phyloP scores from a whole-genome alignment of 2,113 vertebrate genomes.

The Calonectris borealis region DNA sequence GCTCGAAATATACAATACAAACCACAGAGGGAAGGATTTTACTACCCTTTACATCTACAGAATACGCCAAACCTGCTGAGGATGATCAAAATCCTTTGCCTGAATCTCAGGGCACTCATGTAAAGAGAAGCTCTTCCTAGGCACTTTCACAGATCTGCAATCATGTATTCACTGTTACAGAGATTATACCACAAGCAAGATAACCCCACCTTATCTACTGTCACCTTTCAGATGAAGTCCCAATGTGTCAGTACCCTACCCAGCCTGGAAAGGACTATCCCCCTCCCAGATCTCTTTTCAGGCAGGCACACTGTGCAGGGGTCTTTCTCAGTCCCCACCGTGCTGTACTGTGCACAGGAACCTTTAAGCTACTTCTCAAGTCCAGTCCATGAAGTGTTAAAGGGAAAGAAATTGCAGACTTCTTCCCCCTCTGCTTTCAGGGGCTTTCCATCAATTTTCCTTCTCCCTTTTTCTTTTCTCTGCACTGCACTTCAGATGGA shows the following conservation, averaged over 20 bases:
- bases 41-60: background rate
- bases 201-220: background rate
- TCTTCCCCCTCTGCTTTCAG: background rate
- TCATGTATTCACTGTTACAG: background rate
- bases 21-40: background rate
- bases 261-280: background rate
- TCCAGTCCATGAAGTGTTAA: background rate
- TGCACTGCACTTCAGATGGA: conserved; percentile 26
- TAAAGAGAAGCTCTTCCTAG: background rate
- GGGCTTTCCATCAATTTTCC: conserved; percentile 7
- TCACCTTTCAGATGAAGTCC: background rate
- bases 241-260: background rate
- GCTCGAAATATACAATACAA: background rate
- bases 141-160: background rate
- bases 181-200: background rate
- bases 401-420: background rate
- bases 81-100: background rate
- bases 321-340: background rate
- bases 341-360: background rate
- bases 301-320: background rate
- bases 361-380: background rate
- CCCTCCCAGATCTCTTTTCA: background rate
- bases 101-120: background rate
- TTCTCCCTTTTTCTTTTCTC: background rate
- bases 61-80: background rate